Base-by-base conservation (phyloP, 2,113 vertebrate species). In the Ophiodon elongatus region DNA sequence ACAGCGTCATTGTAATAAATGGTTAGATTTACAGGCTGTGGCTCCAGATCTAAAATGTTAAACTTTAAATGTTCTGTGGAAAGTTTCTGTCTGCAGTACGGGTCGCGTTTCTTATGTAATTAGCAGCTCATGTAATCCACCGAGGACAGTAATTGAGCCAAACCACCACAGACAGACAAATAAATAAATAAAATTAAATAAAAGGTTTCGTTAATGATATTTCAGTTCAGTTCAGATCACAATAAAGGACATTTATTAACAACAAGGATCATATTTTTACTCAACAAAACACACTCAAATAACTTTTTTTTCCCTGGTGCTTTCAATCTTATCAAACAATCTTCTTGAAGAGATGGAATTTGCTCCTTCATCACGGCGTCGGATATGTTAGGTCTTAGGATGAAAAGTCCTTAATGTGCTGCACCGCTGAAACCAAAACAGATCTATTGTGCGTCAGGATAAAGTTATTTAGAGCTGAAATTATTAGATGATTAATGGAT, bases 61-160 rank as follows among this genome's bases (percentile, higher is more conserved):
- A 21, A 4, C 11, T 37, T 41, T 29, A 27, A 59, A 68, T 67
- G 47, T 33, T 82, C 13, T 64, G 72, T 63, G 80, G 79, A 85
- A 82, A 81, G 25, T 17, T 73, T 75, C 41, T 77, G 75, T 83
- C 57, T 72, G 69, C 75, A 79, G 71, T 23, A 1, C 6, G 39
- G 39, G 29, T 79, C 39, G 10, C 47, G 85, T 89, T 89, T 83
- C 60, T 57, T 17, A 15, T 86, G 75, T 59, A 41, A 79, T 84
- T 82, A 87, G 60, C 76, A 71, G 82, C 83, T 83, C 65, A 71
- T 83, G 56, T 83, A 65, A 80, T 80, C 47, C 62, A 84, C 54
- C 5, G 5, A 4, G 8, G 60, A 70, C 73, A 35, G 23, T 17
- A 76, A 29, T 69, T 80, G 19, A 45, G 72, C 56, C 69, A 73